Base-by-base conservation (phyloP, 1,140 invertebrate genomes). In the Rhynchophorus ferrugineus region DNA sequence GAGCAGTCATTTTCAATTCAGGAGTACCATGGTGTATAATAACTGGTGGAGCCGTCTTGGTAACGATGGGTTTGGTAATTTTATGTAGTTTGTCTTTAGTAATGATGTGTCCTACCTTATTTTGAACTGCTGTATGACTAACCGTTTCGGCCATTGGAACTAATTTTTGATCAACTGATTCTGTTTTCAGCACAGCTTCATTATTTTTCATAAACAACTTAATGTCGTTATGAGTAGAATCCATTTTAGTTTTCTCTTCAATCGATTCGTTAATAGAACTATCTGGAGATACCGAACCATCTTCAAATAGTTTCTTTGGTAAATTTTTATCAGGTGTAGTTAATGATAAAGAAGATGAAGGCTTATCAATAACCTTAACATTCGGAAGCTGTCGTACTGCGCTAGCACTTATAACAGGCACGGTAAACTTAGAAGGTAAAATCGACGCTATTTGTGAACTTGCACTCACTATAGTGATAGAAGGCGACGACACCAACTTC, bases 271-370 rank as follows among this genome's bases (percentile, higher is more conserved):
- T 66, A 47, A 67, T 75, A 35, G 68, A 76, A 63, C 69, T 77
- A 52, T 74, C 73, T 14, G 78, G 77, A 5, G 78, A 80, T 0
- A 74, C 73, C 0, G 72, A 77, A 54, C 78, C 78, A 60, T 79
- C 77, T 69, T 80, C 76, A 57, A 80, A 79, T 58, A 80, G 78
- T 62, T 80, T 78, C 7, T 77, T 77, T 6, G 78, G 78, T 13
- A 80, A 64, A 17, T 71, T 71, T 8, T 66, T 73, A 48, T 79
- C 76, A 54, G 78, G 76, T 2, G 75, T 71, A 1, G 75, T 71
- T 37, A 78, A 64, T 38, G 77, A 75, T 13, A 78, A 70, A 19
- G 76, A 68, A 3, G 71, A 70, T 57, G 76, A 74, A 3, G 77
- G 73, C 59, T 77, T 77, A 59, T 69, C 66, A 21, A 69, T 68